Conservation (phyloP, 2,888 invertebrate species). For the Andrena minutula region DNA sequence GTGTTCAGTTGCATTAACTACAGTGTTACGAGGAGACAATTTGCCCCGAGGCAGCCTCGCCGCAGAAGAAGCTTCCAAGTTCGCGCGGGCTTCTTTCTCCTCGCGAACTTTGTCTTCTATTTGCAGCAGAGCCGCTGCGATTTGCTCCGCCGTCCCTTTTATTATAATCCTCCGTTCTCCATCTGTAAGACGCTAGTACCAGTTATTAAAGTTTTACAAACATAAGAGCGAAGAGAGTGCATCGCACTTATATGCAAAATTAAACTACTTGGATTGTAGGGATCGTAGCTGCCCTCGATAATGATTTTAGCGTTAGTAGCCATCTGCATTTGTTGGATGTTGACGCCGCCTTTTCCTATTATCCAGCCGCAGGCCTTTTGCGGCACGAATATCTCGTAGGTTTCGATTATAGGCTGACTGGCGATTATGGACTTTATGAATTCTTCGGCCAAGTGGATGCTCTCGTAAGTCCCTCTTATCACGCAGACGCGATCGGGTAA, state of each 20-base stretch:
- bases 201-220: slow-evolving; percentile 52
- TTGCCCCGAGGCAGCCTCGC: slow-evolving; percentile 71
- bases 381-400: slow-evolving; percentile 90
- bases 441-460: slow-evolving; percentile 90
- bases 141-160: slow-evolving; percentile 91
- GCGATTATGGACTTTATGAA: slow-evolving; percentile 89
- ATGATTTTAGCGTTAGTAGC: slow-evolving; percentile 91
- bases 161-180: slow-evolving; percentile 82
- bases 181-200: slow-evolving; percentile 58
- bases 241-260: slow-evolving; percentile 39
- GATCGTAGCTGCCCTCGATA: slow-evolving; percentile 84
- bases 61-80: slow-evolving; percentile 65
- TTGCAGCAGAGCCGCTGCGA: slow-evolving; percentile 89
- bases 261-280: slow-evolving; percentile 66
- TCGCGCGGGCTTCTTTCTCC: slow-evolving; percentile 63
- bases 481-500: slow-evolving; percentile 88
- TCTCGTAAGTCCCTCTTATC: slow-evolving; percentile 89
- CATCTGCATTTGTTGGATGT: slow-evolving; percentile 90
- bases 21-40: slow-evolving; percentile 64
- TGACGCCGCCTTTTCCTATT: slow-evolving; percentile 91
- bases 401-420: slow-evolving; percentile 89
- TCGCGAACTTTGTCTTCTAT: slow-evolving; percentile 90
- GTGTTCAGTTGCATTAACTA: slow-evolving; percentile 44
- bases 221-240: slow-evolving; percentile 32
- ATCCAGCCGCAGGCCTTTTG: slow-evolving; percentile 89